Evolutionary conservation across 2,113 vertebrate species (phyloP).

Genomic region (Apus apus): DNA sequence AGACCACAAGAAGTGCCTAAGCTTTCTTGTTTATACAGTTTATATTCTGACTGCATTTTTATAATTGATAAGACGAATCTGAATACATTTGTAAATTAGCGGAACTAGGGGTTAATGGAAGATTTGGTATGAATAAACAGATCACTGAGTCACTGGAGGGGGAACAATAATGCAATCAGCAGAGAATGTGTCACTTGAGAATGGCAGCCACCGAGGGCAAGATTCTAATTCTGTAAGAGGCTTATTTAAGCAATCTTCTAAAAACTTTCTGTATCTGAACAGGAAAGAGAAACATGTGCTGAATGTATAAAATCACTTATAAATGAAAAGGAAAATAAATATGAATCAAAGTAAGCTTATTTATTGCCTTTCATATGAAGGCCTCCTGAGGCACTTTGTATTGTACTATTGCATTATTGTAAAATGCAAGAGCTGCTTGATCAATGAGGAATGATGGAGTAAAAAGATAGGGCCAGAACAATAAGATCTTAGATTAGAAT

Average conservation of each 20-base stretch:
- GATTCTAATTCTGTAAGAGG: slow-evolving; percentile 44
- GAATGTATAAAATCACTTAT: slow-evolving; percentile 24
- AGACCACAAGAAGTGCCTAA: background rate
- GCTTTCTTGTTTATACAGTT: background rate
- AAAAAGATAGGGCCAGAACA: slow-evolving; percentile 39
- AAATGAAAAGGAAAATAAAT: slow-evolving; percentile 59
- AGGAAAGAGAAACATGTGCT: background rate
- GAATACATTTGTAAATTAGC: slow-evolving; percentile 24
- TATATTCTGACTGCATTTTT: background rate
- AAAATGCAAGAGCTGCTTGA: slow-evolving; percentile 31
- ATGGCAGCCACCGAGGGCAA: background rate
- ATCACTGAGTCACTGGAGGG: background rate
- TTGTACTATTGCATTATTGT: background rate
- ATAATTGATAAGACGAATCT: background rate
- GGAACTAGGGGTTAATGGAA: slow-evolving; percentile 14
- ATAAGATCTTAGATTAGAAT: slow-evolving; percentile 46
- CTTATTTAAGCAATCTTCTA: slow-evolving; percentile 22
- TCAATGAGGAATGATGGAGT: slow-evolving; percentile 45
- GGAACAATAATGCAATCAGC: slow-evolving; percentile 65
- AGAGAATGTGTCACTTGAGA: slow-evolving; percentile 28
- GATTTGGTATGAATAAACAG: slow-evolving; percentile 35
- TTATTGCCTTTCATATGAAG: slow-evolving; percentile 25
- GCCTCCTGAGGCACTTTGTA: background rate
- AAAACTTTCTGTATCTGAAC: background rate
- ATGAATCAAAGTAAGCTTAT: slow-evolving; percentile 43